Percentiles rank a stretch among this genome's conserved stretches.
These are phyloP conservation scores for Limonius californicus DNA, from an alignment of 1,140 invertebrate species.

Conservation along the genomic window DNA sequence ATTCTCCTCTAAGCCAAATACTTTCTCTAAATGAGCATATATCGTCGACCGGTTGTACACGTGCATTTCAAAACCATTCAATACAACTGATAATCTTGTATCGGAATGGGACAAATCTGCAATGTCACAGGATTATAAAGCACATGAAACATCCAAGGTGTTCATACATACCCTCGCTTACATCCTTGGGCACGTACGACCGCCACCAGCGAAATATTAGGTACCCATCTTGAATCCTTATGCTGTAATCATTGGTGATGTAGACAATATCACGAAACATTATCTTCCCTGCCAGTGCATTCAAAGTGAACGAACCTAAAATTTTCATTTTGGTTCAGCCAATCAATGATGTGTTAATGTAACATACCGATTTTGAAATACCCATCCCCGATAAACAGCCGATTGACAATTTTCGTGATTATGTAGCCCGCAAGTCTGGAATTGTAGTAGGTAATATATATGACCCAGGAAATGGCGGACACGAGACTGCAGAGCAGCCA, in stretches of 20 bases:
- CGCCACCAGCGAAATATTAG: conserved; percentile 97
- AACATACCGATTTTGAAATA: conserved; percentile 91
- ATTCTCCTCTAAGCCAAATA: conserved; percentile 83
- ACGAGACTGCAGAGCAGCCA: conserved; percentile 75
- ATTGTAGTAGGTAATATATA: conserved; percentile 95
- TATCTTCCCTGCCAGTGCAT: conserved; percentile 94
- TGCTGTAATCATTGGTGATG: conserved; percentile 90
- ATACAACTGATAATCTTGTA: conserved; percentile 85
- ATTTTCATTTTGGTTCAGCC: no score
- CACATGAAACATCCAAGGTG: no score
- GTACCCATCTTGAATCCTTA: conserved; percentile 95
- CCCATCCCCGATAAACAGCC: conserved; percentile 78
- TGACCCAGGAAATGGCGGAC: conserved; percentile 80
- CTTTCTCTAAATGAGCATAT: conserved; percentile 84
- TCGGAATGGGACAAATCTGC: conserved; percentile 94
- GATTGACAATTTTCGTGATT: conserved; percentile 84
- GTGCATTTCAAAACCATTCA: conserved; percentile 96
- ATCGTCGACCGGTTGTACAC: conserved; percentile 90
- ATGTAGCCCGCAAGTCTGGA: conserved; percentile 87
- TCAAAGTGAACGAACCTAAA: conserved; percentile 91
- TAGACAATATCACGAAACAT: conserved; percentile 97
- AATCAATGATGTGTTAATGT: no score
- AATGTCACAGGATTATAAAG: no score
- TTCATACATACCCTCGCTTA: conserved; percentile 92
- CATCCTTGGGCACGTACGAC: conserved; percentile 90